A percentile compares a stretch with the other conserved stretches of the same genome.
Evolutionary conservation across 2,797 vertebrate species (phyloP).

Genomic region (Balearica regulorum): DNA sequence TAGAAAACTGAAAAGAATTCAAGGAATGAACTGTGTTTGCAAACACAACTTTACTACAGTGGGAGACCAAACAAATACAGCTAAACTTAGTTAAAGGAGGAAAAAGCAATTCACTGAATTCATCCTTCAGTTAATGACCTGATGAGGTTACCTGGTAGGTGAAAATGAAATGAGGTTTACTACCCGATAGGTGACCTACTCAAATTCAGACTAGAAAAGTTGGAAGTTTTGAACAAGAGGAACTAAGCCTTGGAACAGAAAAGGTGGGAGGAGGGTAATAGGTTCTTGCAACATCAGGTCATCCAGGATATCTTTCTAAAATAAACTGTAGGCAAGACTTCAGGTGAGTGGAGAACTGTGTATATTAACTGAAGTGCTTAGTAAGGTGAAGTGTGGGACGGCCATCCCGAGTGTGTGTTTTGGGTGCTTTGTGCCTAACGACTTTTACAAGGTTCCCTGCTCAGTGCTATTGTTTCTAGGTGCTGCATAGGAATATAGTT

Average conservation of each 20-base stretch:
- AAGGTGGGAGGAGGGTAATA: neutral
- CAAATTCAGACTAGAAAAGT: neutral
- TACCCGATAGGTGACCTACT: neutral
- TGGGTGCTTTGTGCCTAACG: neutral
- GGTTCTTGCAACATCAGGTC: neutral
- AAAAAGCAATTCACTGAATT: neutral
- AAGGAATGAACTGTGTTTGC: neutral
- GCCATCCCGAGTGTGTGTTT: neutral
- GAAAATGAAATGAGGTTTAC: neutral
- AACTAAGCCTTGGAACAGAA: neutral
- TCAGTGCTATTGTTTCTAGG: neutral
- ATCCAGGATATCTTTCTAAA: neutral
- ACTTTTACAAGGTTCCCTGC: neutral
- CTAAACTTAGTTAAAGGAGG: neutral
- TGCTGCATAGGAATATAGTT: neutral
- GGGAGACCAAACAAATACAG: neutral
- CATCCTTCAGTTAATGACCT: neutral
- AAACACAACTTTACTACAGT: neutral
- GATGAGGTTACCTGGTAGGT: neutral
- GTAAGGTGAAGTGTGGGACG: neutral
- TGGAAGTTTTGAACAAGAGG: neutral
- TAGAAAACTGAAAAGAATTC: neutral
- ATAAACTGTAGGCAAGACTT: neutral
- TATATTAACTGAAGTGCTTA: neutral
- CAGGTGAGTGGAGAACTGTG: neutral